These are phyloP conservation scores for Phymatocera aterrima DNA, from an alignment of 2,888 invertebrate genomes.

Conservation along the genomic window DNA sequence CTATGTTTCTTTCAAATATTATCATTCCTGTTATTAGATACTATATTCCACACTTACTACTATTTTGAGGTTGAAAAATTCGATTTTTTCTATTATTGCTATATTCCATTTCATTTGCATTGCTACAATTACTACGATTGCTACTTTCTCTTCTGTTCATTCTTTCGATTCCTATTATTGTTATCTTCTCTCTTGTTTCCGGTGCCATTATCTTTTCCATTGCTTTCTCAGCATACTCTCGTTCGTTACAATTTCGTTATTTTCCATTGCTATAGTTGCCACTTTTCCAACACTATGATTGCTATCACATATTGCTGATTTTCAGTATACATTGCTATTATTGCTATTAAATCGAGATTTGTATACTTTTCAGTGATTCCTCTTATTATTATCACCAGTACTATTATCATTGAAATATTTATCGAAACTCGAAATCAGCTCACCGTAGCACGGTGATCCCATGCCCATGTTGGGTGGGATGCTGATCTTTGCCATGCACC, in stretches of 20 bases:
- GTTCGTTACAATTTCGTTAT: background rate
- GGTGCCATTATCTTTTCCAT: background rate
- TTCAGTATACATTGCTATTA: too few species aligned
- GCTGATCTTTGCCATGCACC: constrained; percentile 69
- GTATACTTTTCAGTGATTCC: background rate
- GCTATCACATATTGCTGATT: too few species aligned
- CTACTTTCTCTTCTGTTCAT: background rate
- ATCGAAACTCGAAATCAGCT: background rate
- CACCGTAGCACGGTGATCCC: constrained; percentile 70
- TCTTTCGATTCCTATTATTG: background rate
- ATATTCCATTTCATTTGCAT: too few species aligned
- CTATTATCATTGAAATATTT: background rate
- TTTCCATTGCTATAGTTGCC: background rate
- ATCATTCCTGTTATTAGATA: background rate
- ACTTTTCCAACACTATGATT: too few species aligned
- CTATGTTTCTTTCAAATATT: background rate
- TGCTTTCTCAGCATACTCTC: background rate
- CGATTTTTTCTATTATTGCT: background rate
- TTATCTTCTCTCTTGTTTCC: background rate
- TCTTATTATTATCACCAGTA: background rate
- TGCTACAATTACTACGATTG: background rate
- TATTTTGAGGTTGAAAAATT: background rate
- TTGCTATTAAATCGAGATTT: too few species aligned
- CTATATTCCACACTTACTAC: too few species aligned
- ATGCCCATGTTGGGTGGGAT: constrained; percentile 71